Conservation (phyloP, 2,113 vertebrate species). For the Takifugu bimaculatus region DNA sequence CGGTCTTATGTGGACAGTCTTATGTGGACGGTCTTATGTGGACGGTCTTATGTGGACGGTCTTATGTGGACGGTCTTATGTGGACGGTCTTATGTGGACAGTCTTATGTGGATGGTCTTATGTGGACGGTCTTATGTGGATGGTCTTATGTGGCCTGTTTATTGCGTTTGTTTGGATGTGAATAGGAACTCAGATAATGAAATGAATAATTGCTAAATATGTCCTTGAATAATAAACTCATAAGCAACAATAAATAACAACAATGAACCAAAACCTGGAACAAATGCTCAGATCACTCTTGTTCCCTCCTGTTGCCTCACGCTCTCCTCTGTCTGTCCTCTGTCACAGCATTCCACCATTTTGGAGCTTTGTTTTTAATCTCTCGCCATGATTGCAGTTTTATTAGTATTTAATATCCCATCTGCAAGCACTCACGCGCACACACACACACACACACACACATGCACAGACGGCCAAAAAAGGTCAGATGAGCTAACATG, state of each 20-base stretch:
- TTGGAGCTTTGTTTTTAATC: conserved; percentile 73
- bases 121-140: too few relatives aligned
- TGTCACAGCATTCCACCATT: conserved; percentile 57
- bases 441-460: conserved; percentile 15
- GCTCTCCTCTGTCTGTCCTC: conserved; percentile 32
- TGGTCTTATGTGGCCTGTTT: not conserved
- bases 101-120: too few relatives aligned
- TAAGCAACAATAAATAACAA: not conserved
- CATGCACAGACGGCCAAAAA: conserved; percentile 35
- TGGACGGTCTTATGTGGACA: too few relatives aligned
- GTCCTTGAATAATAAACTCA: not conserved
- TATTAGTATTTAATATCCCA: conserved; percentile 67
- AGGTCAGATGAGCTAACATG: conserved; percentile 19
- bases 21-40: too few relatives aligned
- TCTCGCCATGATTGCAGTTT: conserved; percentile 65
- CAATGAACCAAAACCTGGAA: not conserved
- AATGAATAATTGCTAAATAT: not conserved
- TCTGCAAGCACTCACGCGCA: conserved; percentile 20
- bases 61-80: too few relatives aligned
- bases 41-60: too few relatives aligned
- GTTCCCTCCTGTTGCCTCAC: not conserved
- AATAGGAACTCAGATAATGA: not conserved
- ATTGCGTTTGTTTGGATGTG: not conserved
- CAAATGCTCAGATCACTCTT: too few relatives aligned
- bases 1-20: too few relatives aligned